phyloP scores from a whole-genome alignment of 2,888 invertebrate genomes.

The Hypselothyrea guttata region DNA sequence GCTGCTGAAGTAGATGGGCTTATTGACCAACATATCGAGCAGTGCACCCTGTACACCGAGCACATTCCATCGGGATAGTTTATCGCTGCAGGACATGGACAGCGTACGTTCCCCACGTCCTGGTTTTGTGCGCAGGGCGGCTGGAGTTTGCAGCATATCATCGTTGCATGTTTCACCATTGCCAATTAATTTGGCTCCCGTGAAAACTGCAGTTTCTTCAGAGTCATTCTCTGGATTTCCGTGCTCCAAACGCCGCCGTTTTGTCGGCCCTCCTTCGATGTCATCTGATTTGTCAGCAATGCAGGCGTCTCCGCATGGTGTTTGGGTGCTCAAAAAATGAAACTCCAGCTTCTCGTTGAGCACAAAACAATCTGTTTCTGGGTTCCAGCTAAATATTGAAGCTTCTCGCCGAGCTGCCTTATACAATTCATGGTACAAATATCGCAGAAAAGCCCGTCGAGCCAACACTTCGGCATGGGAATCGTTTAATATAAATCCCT shows the following conservation, averaged over 20 bases:
- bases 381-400: slow-evolving; percentile 79
- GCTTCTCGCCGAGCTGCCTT: slow-evolving; percentile 51
- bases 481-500: slow-evolving; percentile 91
- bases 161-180: slow-evolving; percentile 59
- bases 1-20: slow-evolving; percentile 87
- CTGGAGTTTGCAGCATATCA: slow-evolving; percentile 86
- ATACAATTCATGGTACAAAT: slow-evolving; percentile 87
- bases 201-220: slow-evolving; percentile 80
- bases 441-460: slow-evolving; percentile 90
- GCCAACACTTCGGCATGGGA: slow-evolving; percentile 96
- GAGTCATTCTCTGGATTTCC: slow-evolving; percentile 5
- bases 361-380: slow-evolving; percentile 80
- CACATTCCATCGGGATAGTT: slow-evolving; percentile 93
- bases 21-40: slow-evolving; percentile 86
- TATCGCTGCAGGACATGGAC: slow-evolving; percentile 97
- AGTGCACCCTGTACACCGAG: slow-evolving; percentile 93
- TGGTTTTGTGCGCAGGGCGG: slow-evolving; percentile 92
- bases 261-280: slow-evolving; percentile 14
- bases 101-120: slow-evolving; percentile 94
- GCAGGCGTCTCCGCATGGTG: slow-evolving; percentile 97
- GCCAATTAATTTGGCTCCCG: slow-evolving; percentile 93
- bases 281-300: slow-evolving; percentile 84
- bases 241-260: slow-evolving; percentile 39
- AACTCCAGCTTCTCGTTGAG: slow-evolving; percentile 86
- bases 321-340: slow-evolving; percentile 93